Conservation (phyloP, 1,140 invertebrate genomes). For the Drosophila parvula region DNA sequence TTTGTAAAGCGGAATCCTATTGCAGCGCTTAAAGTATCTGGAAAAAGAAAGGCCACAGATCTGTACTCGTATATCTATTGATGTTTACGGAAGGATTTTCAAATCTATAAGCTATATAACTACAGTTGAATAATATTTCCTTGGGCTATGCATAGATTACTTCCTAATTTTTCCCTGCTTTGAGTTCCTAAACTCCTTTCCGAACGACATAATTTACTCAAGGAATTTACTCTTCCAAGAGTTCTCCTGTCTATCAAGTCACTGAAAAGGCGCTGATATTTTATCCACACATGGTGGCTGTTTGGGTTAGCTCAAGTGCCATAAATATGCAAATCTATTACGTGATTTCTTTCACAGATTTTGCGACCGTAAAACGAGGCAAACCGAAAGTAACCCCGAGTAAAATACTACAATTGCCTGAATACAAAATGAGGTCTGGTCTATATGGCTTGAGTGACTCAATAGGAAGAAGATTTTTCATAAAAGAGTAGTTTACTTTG, state of each 20-base stretch:
- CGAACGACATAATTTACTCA: not conserved
- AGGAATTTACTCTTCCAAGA: conserved; percentile 19
- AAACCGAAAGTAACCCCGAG: not conserved
- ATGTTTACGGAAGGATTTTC: not conserved
- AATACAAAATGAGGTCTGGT: conserved; percentile 8
- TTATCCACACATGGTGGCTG: conserved; percentile 5
- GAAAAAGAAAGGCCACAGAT: too few relatives aligned
- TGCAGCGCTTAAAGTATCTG: not conserved
- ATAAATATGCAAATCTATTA: conserved; percentile 73
- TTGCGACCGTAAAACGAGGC: conserved; percentile 17
- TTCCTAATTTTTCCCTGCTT: not conserved
- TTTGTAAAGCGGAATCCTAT: not conserved
- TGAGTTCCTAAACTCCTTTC: not conserved
- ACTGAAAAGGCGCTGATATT: conserved; percentile 3
- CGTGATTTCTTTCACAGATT: conserved; percentile 63
- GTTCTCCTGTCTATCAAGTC: conserved; percentile 6
- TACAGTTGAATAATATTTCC: not conserved
- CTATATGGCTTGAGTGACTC: not conserved
- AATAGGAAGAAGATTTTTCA: not conserved
- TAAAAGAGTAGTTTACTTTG: not conserved
- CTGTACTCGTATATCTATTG: not conserved
- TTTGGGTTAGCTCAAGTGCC: conserved; percentile 24
- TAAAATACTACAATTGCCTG: conserved; percentile 5
- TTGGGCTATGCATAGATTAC: not conserved
- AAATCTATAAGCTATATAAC: not conserved